These are phyloP conservation scores for Elachura formosa DNA, from an alignment of 2,113 vertebrate genomes.

Conservation along the genomic window DNA sequence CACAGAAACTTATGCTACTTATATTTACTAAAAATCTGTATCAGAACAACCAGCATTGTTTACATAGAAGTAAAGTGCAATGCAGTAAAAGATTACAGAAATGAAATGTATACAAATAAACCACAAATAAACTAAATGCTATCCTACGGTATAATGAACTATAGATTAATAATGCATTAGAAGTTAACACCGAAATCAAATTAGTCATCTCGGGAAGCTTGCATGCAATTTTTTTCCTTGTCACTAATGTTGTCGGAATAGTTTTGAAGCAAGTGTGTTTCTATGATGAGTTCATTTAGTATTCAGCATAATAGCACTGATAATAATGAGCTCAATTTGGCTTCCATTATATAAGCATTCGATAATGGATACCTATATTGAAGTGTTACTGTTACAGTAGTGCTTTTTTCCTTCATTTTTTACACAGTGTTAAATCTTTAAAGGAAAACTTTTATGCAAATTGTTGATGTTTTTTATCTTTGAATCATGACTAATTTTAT, in stretches of 20 bases:
- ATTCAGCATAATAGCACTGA: constrained; percentile 68
- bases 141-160: constrained; percentile 74
- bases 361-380: constrained; percentile 75
- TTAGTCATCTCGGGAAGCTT: constrained; percentile 68
- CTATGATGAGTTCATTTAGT: constrained; percentile 69
- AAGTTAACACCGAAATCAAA: constrained; percentile 71
- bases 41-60: constrained; percentile 21
- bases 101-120: constrained; percentile 72
- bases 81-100: constrained; percentile 60
- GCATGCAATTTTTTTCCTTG: constrained; percentile 10
- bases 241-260: constrained; percentile 58
- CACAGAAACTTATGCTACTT: neutral
- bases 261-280: constrained; percentile 61
- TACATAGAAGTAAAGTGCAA: constrained; percentile 55
- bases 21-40: neutral
- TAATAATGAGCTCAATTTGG: constrained; percentile 75
- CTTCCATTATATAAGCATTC: constrained; percentile 72
- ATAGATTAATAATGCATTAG: constrained; percentile 77
- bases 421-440: constrained; percentile 62
- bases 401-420: constrained; percentile 63
- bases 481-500: constrained; percentile 58
- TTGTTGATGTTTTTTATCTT: constrained; percentile 66
- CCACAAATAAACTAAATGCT: constrained; percentile 61
- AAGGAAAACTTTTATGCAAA: constrained; percentile 71
- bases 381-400: constrained; percentile 57